Evolutionary conservation across 1,140 invertebrate genomes (phyloP).

Genomic region (Physella acuta): DNA sequence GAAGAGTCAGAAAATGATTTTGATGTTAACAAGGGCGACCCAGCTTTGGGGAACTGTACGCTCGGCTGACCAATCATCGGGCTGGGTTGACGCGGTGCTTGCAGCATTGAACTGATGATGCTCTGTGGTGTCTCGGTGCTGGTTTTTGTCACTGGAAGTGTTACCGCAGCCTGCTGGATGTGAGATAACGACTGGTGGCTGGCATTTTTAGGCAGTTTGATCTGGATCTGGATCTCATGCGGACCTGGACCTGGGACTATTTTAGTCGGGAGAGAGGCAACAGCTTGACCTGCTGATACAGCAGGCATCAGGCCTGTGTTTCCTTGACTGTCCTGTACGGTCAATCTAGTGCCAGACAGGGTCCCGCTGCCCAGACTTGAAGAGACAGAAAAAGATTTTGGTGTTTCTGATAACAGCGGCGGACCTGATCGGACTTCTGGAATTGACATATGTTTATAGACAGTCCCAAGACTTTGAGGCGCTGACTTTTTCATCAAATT

Average conservation of each 20-base stretch:
- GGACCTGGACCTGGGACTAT: slow-evolving; percentile 21
- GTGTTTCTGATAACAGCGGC: not conserved
- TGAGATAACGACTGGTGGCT: slow-evolving; percentile 1
- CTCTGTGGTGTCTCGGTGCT: not conserved
- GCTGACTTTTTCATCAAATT: too few species aligned
- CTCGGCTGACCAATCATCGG: slow-evolving; percentile 31
- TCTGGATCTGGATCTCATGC: slow-evolving; percentile 31
- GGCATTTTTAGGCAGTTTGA: slow-evolving; percentile 23
- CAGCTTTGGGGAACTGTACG: slow-evolving; percentile 26
- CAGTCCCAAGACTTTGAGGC: not conserved
- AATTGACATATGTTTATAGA: not conserved
- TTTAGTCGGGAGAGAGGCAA: slow-evolving; percentile 14
- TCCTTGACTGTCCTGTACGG: slow-evolving; percentile 4
- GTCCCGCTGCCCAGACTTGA: not conserved
- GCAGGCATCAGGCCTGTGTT: not conserved
- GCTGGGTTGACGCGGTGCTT: slow-evolving; percentile 15
- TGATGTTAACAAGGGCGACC: slow-evolving; percentile 15
- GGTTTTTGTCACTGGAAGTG: not conserved
- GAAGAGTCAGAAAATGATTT: slow-evolving; percentile 2
- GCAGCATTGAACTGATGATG: slow-evolving; percentile 24
- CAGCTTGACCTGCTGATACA: not conserved
- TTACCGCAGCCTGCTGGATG: not conserved
- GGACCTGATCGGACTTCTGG: not conserved
- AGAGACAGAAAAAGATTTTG: slow-evolving; percentile 2
- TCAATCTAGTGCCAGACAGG: slow-evolving; percentile 6